Percentiles rank a stretch among this genome's conserved stretches.
Evolutionary conservation across 1,140 invertebrate genomes (phyloP).

Genomic region (Drosophila bocki): DNA sequence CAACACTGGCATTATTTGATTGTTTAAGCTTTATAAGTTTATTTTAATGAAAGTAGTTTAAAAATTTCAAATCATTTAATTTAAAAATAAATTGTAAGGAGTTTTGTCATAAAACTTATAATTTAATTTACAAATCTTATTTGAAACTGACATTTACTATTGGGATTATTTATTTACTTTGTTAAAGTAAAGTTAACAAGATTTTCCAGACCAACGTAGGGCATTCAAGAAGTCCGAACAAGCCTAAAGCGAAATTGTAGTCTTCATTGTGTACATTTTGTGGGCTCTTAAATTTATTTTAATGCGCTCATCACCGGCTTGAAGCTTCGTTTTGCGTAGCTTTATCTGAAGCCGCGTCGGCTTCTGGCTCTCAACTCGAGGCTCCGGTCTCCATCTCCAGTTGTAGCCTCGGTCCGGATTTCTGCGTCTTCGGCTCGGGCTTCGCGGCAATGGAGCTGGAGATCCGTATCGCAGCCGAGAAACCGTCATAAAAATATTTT

Average conservation of each 20-base stretch:
- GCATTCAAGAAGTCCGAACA: conserved; percentile 16
- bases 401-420: conserved; percentile 9
- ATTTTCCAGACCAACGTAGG: conserved; percentile 18
- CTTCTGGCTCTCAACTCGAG: conserved; percentile 48
- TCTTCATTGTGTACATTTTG: conserved; percentile 49
- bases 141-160: neutral
- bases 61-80: neutral
- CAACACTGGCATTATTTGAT: neutral
- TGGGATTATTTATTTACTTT: neutral
- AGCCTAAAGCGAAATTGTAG: neutral
- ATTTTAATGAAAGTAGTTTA: neutral
- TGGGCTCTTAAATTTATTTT: conserved; percentile 75
- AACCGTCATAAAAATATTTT: conserved; percentile 72
- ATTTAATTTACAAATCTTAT: neutral
- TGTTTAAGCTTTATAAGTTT: too few species aligned
- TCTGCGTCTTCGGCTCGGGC: conserved; percentile 30
- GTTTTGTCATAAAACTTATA: neutral
- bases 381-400: conserved; percentile 8
- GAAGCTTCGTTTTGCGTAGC: conserved; percentile 47
- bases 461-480: conserved; percentile 54
- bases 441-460: conserved; percentile 15
- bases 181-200: too few species aligned
- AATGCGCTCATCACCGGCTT: conserved; percentile 62
- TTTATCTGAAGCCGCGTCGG: conserved; percentile 56
- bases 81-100: neutral